Conservation (phyloP, 2,797 vertebrate species). For the Danio jaintianensis region DNA sequence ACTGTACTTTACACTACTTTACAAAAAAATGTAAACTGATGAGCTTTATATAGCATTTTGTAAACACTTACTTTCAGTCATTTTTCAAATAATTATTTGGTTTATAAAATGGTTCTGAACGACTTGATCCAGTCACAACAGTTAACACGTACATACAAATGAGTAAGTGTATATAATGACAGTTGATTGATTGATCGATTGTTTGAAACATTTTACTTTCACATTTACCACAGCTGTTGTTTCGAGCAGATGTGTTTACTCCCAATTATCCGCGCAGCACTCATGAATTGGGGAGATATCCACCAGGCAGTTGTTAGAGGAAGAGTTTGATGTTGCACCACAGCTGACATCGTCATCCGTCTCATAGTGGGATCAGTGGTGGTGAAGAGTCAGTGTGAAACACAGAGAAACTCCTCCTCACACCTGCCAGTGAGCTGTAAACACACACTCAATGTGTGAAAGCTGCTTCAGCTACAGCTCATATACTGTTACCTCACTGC, state of each 20-base stretch:
- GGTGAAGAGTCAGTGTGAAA: conserved; percentile 45
- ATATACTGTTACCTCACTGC: conserved; percentile 10
- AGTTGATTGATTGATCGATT: no score
- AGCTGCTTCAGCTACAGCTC: conserved; percentile 22
- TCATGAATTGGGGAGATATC: conserved; percentile 17
- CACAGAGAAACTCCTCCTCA: conserved; percentile 44
- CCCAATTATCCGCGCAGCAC: conserved; percentile 10
- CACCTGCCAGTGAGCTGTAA: conserved; percentile 50
- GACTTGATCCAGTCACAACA: no score
- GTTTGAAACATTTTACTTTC: no score
- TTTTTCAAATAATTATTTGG: no score
- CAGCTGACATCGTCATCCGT: conserved; percentile 27
- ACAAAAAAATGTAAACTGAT: no score
- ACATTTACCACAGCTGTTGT: background rate
- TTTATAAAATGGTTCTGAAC: no score
- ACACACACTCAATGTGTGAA: conserved; percentile 26
- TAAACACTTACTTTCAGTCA: no score
- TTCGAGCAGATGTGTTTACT: conserved; percentile 22
- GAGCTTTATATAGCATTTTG: no score
- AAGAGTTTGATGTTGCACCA: conserved; percentile 30
- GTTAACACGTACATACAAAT: no score
- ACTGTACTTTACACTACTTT: no score
- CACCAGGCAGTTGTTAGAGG: conserved; percentile 30
- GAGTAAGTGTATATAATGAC: no score
- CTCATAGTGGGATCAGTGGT: conserved; percentile 25